Base-by-base conservation (phyloP, 2,888 invertebrate genomes). In the Coleophora flavipennella region DNA sequence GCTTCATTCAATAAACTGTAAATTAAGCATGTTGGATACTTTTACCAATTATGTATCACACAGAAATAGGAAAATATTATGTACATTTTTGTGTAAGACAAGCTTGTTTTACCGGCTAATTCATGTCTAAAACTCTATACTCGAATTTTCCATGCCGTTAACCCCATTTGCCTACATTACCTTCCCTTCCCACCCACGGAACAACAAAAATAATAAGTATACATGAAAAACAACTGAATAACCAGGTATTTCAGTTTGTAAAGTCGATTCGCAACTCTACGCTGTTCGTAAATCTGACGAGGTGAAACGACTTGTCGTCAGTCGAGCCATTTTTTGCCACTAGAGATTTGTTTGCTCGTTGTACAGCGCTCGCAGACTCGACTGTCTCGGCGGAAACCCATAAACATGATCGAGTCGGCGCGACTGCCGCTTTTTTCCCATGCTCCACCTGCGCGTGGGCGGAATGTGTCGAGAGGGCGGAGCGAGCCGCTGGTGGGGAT, bases 321-420 rank as follows among this genome's bases (percentile, higher is more conserved):
- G 66, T 62, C 69, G 66, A 69, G 73, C 67, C 70, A 74, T 83
- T 84, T 85, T 84, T 85, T 81, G 77, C 80, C 77, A 71, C 75
- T 68, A 76, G 70, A 83, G 81, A 81, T 85, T 83, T 83, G 83
- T 81, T 83, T 75, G 72, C 61, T 57, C 68, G 69, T 61, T 65
- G 68, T 68, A 72, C 71, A 67, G 68, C 60, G 71, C 71, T 70
- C 67, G 71, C 68, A 68, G 73, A 73, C 76, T 76, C 79, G 73
- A 73, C 76, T 76, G 79, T 76, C 78, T 79, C 80, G 72, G 65
- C 74, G 74, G 74, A 80, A 79, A 76, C 76, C 78, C 83, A 84
- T 84, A 84, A 85, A 84, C 81, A 80, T 81, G 77, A 74, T 68
- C 78, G 63, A 74, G 73, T 67, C 75, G 59, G 62, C 55, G 65